These are phyloP conservation scores for Spilosoma lubricipeda DNA, from an alignment of 2,888 invertebrate genomes.

Conservation along the genomic window DNA sequence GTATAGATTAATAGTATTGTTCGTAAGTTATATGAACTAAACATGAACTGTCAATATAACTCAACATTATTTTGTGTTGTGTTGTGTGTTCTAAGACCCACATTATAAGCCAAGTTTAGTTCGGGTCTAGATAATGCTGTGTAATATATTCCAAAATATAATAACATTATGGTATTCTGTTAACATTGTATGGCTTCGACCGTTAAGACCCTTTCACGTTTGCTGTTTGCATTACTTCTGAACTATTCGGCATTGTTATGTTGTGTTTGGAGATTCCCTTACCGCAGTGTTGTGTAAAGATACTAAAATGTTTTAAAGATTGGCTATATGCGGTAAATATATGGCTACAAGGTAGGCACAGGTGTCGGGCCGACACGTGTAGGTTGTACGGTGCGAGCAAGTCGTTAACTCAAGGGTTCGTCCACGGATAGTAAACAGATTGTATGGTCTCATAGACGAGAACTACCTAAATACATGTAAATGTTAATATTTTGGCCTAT, in stretches of 20 bases:
- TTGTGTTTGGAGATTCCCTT: slow-evolving; percentile 7
- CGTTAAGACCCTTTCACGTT: not conserved
- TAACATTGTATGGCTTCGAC: not conserved
- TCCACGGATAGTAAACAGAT: slow-evolving; percentile 56
- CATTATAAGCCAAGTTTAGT: not conserved
- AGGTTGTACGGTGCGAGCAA: slow-evolving; percentile 58
- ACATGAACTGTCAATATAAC: too few species aligned
- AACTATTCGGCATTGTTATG: slow-evolving; percentile 7
- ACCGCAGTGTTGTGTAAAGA: not conserved
- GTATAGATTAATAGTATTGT: not conserved
- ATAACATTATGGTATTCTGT: not conserved
- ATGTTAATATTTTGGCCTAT: too few species aligned
- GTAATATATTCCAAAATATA: not conserved
- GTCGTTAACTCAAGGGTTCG: slow-evolving; percentile 75
- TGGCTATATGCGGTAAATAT: slow-evolving; percentile 26
- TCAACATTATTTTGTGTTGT: not conserved
- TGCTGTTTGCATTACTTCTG: not conserved
- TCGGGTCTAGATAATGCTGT: not conserved
- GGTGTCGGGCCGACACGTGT: slow-evolving; percentile 54
- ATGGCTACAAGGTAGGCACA: slow-evolving; percentile 25
- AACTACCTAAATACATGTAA: not conserved
- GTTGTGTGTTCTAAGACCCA: not conserved
- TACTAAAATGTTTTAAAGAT: slow-evolving; percentile 21
- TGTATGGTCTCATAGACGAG: slow-evolving; percentile 18
- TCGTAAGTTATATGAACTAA: not conserved